These are phyloP conservation scores for Salminus brasiliensis DNA, from an alignment of 2,113 vertebrate species.

Conservation along the genomic window DNA sequence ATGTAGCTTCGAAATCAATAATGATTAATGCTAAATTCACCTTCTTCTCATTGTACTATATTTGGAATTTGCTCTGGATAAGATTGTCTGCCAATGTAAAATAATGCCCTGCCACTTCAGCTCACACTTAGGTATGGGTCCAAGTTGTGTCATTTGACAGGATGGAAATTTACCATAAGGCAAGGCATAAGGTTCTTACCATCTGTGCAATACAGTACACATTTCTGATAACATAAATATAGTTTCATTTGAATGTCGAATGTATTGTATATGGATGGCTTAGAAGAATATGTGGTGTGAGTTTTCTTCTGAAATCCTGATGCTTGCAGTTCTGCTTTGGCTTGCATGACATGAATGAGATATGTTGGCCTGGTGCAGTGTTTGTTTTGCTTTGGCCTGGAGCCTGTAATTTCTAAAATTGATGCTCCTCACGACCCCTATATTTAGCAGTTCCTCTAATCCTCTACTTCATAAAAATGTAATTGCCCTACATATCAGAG, in stretches of 20 bases:
- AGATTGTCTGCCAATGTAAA: neutral
- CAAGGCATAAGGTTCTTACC: neutral
- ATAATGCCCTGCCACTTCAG: neutral
- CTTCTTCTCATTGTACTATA: too few relatives aligned
- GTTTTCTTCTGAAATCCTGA: neutral
- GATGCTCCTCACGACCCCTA: slow-evolving; percentile 67
- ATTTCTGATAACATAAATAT: neutral
- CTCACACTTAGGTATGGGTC: neutral
- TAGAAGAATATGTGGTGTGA: too few relatives aligned
- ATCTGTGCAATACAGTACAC: neutral
- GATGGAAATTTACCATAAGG: neutral
- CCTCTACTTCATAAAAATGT: slow-evolving; percentile 72
- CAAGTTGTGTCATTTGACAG: neutral
- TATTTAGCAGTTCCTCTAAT: slow-evolving; percentile 76
- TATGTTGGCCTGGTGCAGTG: slow-evolving; percentile 51
- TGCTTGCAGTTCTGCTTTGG: neutral
- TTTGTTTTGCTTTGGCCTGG: slow-evolving; percentile 66
- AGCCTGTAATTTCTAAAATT: slow-evolving; percentile 77
- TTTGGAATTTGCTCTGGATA: too few relatives aligned
- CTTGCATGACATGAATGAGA: neutral
- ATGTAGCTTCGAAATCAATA: too few relatives aligned
- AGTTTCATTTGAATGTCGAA: neutral
- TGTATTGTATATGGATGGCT: too few relatives aligned
- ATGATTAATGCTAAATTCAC: too few relatives aligned
- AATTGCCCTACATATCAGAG: slow-evolving; percentile 67